Evolutionary conservation across 1,140 invertebrate genomes (phyloP).

Genomic region (Nomia melanderi): DNA sequence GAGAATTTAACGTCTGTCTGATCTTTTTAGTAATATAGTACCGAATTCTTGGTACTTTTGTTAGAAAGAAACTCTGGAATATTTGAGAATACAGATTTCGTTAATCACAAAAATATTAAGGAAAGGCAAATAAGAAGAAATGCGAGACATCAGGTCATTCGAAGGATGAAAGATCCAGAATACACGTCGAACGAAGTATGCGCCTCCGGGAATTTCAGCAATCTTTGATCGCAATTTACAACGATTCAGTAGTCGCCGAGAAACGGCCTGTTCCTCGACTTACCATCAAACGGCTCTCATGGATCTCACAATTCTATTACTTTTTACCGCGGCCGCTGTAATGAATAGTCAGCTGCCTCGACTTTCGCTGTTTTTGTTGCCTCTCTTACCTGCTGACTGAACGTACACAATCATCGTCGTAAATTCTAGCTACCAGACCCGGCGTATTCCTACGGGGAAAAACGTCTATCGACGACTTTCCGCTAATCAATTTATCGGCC

Average conservation of each 20-base stretch:
- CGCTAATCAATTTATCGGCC: neutral
- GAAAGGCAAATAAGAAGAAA: too few relatives aligned
- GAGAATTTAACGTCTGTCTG: too few relatives aligned
- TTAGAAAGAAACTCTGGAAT: too few relatives aligned
- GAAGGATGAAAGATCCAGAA: too few relatives aligned
- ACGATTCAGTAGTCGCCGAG: slow-evolving; percentile 10
- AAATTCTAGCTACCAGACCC: neutral
- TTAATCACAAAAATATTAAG: too few relatives aligned
- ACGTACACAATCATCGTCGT: neutral
- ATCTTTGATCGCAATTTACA: neutral
- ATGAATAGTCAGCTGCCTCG: slow-evolving; percentile 25
- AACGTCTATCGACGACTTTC: neutral
- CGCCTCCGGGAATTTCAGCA: neutral
- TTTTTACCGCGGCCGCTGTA: slow-evolving; percentile 16
- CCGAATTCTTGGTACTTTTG: too few relatives aligned
- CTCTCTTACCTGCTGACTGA: neutral
- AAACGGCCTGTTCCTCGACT: too few relatives aligned
- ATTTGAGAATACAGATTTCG: too few relatives aligned
- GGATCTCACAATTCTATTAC: slow-evolving; percentile 24
- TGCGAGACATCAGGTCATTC: too few relatives aligned
- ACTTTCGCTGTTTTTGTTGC: slow-evolving; percentile 60
- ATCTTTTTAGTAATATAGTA: too few relatives aligned
- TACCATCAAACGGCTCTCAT: slow-evolving; percentile 6
- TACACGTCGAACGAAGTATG: too few relatives aligned
- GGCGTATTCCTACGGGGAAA: neutral